These are phyloP conservation scores for Oryzias celebensis DNA, from an alignment of 2,113 vertebrate genomes.

Conservation along the genomic window DNA sequence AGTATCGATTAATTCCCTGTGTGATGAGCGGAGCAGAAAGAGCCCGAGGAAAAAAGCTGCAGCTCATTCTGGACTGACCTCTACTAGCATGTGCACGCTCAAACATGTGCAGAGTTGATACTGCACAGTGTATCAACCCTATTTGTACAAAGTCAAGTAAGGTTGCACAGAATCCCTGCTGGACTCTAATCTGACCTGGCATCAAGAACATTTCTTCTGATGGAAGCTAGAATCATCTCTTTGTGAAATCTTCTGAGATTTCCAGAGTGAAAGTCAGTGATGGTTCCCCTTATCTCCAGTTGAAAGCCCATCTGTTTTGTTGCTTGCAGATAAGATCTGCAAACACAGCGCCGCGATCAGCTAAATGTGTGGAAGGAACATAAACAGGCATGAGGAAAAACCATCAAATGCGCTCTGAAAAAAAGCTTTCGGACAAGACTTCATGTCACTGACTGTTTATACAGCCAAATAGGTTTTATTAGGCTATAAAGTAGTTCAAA, in stretches of 20 bases:
- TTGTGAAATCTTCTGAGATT: not conserved
- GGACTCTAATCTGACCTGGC: constrained; percentile 2
- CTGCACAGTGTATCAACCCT: not conserved
- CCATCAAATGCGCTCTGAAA: constrained; percentile 22
- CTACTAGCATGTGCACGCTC: not conserved
- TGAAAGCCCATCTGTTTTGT: constrained; percentile 25
- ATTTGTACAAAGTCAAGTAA: constrained; percentile 15
- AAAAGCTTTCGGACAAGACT: constrained; percentile 25
- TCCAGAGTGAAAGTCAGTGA: constrained; percentile 6
- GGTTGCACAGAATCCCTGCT: not conserved
- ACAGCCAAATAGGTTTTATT: constrained; percentile 37
- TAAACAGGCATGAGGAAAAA: constrained; percentile 12
- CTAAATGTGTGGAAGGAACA: constrained; percentile 26
- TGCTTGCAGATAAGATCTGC: constrained; percentile 16
- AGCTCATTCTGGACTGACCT: constrained; percentile 16
- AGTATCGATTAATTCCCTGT: constrained; percentile 47
- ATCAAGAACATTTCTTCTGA: not conserved
- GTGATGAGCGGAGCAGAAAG: constrained; percentile 31
- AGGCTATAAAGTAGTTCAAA: constrained; percentile 1
- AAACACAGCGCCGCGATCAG: constrained; percentile 12
- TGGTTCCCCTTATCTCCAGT: constrained; percentile 2
- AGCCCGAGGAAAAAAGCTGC: constrained; percentile 45
- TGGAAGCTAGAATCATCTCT: too few relatives aligned
- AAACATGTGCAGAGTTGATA: constrained; percentile 14
- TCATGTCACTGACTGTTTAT: constrained; percentile 9